Base-by-base conservation (phyloP, 2,888 invertebrate species). In the Crocallis elinguaria region DNA sequence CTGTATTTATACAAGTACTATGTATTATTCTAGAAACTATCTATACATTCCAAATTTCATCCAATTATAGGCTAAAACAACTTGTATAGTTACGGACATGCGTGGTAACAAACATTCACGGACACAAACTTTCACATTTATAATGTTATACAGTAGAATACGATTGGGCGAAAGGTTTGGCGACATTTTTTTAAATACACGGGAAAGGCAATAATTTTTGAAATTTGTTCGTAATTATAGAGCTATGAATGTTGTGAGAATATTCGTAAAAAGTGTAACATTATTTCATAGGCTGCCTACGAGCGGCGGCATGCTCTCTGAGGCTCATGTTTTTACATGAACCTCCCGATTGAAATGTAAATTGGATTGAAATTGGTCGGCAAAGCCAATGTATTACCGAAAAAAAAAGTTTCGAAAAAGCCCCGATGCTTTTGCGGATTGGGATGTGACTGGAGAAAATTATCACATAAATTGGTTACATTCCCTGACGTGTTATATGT, bases 291-390 rank as follows among this genome's bases (percentile, higher is more conserved):
- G 83, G 81, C 78, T 65, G 64, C 71, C 69, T 63, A 67, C 69
- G 56, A 67, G 69, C 64, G 48, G 71, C 68, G 62, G 62, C 68
- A 72, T 75, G 75, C 74, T 73, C 78, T 68, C 67, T 67, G 72
- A 65, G 64, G 64, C 83, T 86, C 85, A 85, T 85, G 85, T 85
- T 84, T 85, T 85, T 82, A 81, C 85, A 85, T 85, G 85, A 85
- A 84, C 67, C 79, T 73, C 68, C 65, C 82, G 85, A 85, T 85
- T 86, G 85, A 85, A 86, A 86, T 85, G 85, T 85, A 85, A 86
- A 86, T 86, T 85, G 82, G 78, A 80, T 82, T 79, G 77, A 81
- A 85, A 84, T 83, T 84, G 85, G 84, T 80, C 81, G 77, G 78
- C 79, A 82, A 82, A 81, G 81, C 80, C 82, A 77, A 77, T 71